phyloP scores from a whole-genome alignment of 2,113 vertebrate genomes.

The Tetrao urogallus region DNA sequence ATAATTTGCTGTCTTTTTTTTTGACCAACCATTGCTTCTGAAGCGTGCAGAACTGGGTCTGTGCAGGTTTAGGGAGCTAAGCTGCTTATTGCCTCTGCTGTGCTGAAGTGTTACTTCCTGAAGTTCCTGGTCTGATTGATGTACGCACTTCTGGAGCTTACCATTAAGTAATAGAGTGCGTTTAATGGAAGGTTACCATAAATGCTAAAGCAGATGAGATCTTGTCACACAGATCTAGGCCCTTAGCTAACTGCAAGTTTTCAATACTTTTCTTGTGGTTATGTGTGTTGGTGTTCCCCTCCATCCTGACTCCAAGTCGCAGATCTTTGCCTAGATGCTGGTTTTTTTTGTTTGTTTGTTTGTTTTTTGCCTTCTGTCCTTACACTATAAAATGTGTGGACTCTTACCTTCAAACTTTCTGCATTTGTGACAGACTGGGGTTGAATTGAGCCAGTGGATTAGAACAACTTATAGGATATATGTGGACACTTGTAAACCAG shows the following conservation, averaged over 20 bases:
- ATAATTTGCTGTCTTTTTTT: background rate
- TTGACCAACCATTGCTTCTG: background rate
- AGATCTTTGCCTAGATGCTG: background rate
- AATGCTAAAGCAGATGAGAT: background rate
- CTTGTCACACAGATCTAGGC: background rate
- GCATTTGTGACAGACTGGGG: background rate
- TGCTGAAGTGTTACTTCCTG: background rate
- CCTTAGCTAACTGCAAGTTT: background rate
- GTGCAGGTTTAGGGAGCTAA: background rate
- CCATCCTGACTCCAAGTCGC: background rate
- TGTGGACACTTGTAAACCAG: background rate
- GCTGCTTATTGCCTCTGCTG: background rate
- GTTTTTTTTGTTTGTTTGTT: too few relatives aligned
- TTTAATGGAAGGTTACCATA: background rate
- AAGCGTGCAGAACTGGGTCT: background rate
- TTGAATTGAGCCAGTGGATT: background rate
- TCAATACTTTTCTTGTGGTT: background rate
- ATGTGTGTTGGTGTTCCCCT: background rate
- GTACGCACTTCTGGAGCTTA: accelerated
- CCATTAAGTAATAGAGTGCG: accelerated
- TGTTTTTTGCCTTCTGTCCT: background rate
- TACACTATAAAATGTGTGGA: background rate
- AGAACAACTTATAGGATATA: background rate
- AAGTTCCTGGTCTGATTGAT: background rate
- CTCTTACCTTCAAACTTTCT: background rate